These are phyloP conservation scores for Halcyon leucocephala DNA, from an alignment of 2,797 vertebrate genomes.

Conservation along the genomic window DNA sequence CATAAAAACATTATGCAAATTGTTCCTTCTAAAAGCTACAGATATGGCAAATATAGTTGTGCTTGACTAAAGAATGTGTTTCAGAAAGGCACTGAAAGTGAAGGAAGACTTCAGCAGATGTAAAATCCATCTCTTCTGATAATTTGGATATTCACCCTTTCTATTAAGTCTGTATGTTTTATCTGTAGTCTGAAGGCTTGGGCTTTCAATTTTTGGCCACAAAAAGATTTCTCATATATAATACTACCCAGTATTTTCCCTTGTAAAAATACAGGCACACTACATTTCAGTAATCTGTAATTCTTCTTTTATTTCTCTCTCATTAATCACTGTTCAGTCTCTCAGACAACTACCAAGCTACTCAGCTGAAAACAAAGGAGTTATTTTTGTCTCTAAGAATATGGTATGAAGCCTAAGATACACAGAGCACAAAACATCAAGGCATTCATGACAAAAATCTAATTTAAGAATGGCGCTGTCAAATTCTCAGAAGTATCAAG, in stretches of 20 bases:
- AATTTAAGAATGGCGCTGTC: neutral
- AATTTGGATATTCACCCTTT: neutral
- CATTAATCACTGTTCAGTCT: neutral
- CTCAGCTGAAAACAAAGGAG: neutral
- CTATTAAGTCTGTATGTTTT: neutral
- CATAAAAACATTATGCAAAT: neutral
- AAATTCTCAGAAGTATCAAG: neutral
- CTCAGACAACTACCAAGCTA: neutral
- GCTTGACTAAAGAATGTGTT: neutral
- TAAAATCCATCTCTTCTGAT: neutral
- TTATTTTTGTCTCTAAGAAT: slow-evolving; percentile 20
- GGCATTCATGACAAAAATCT: slow-evolving; percentile 17
- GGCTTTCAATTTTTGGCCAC: neutral
- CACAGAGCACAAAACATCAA: neutral
- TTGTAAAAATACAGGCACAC: neutral
- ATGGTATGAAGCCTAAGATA: neutral
- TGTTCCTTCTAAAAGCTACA: neutral
- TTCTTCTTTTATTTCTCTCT: neutral
- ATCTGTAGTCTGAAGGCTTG: neutral
- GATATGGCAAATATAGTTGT: neutral
- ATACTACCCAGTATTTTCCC: neutral
- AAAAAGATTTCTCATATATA: neutral
- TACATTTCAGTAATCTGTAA: neutral
- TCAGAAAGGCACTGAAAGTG: neutral
- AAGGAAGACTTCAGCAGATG: neutral